phyloP scores from a whole-genome alignment of 35 echinoderm and acorn worm species.

The Hemicentrotus pulcherrimus region DNA sequence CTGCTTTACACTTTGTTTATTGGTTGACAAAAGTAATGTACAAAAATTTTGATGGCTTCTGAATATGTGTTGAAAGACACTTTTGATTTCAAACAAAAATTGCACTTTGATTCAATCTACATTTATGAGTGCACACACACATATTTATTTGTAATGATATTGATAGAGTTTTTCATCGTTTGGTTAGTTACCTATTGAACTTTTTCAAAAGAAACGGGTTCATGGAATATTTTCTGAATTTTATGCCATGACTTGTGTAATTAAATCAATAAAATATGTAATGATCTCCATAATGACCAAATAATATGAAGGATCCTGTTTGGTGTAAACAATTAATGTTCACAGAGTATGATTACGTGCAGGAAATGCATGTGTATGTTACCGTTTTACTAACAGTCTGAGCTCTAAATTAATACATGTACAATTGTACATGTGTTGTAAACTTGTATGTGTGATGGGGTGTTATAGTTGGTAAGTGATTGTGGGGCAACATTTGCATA shows the following conservation, averaged over 20 bases:
- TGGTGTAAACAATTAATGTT: too few species aligned
- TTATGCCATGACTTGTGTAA: background rate
- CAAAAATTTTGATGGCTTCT: background rate
- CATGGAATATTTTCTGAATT: background rate
- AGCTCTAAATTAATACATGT: background rate
- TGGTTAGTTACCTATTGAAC: background rate
- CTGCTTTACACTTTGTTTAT: background rate
- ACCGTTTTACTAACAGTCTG: background rate
- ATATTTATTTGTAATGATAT: too few species aligned
- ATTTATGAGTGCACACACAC: too few species aligned
- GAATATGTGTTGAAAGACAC: background rate
- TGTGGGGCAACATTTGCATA: too few species aligned
- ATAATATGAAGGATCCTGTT: too few species aligned
- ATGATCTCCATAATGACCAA: background rate
- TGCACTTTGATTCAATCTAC: too few species aligned
- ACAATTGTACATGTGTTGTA: background rate
- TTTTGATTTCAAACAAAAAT: too few species aligned
- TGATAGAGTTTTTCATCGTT: too few species aligned
- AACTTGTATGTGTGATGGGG: background rate
- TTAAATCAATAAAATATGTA: background rate
- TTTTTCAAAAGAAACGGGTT: background rate
- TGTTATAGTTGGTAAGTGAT: too few species aligned
- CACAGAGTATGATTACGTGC: too few species aligned
- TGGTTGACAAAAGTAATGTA: background rate
- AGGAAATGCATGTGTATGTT: too few species aligned